A percentile compares a stretch with the other conserved stretches of the same genome.
Conservation (phyloP, 1,140 invertebrate genomes). For the Trachymyrmex cornetzi region DNA sequence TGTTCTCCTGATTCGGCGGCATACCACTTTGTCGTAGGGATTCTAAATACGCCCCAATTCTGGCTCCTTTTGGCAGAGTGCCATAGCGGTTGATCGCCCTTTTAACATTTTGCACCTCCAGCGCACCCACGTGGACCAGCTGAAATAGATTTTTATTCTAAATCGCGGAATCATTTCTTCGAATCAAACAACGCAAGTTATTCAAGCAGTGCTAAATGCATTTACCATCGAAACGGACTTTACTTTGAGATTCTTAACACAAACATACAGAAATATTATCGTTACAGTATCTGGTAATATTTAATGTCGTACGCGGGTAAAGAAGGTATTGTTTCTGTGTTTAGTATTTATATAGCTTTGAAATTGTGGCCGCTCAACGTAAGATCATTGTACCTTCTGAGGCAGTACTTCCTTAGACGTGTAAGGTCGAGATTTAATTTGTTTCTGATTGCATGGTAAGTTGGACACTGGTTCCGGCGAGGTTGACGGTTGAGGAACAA, state of each 20-base stretch:
- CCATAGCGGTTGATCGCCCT: slow-evolving; percentile 98
- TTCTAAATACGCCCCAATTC: slow-evolving; percentile 98
- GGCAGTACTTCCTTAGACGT: slow-evolving; percentile 84
- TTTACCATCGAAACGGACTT: slow-evolving; percentile 73
- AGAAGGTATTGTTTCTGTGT: slow-evolving; percentile 54
- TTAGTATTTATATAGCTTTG: slow-evolving; percentile 39
- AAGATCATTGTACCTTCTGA: slow-evolving; percentile 84
- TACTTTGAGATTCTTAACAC: slow-evolving; percentile 34
- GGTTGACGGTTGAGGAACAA: slow-evolving; percentile 82
- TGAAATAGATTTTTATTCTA: slow-evolving; percentile 81
- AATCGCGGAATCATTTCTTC: neutral
- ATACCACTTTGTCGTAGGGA: slow-evolving; percentile 94
- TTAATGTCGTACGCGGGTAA: slow-evolving; percentile 29
- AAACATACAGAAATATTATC: slow-evolving; percentile 13
- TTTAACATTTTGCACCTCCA: slow-evolving; percentile 98
- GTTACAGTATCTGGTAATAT: neutral
- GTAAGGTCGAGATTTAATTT: slow-evolving; percentile 84
- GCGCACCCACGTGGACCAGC: slow-evolving; percentile 93
- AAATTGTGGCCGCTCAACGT: slow-evolving; percentile 60
- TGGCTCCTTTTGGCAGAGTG: slow-evolving; percentile 97
- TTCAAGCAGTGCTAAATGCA: slow-evolving; percentile 85
- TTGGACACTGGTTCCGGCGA: slow-evolving; percentile 84
- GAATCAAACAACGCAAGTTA: slow-evolving; percentile 61
- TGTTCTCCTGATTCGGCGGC: slow-evolving; percentile 86
- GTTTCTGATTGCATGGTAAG: slow-evolving; percentile 82